Conservation (phyloP, 2,113 vertebrate genomes). For the Tapirus terrestris region DNA sequence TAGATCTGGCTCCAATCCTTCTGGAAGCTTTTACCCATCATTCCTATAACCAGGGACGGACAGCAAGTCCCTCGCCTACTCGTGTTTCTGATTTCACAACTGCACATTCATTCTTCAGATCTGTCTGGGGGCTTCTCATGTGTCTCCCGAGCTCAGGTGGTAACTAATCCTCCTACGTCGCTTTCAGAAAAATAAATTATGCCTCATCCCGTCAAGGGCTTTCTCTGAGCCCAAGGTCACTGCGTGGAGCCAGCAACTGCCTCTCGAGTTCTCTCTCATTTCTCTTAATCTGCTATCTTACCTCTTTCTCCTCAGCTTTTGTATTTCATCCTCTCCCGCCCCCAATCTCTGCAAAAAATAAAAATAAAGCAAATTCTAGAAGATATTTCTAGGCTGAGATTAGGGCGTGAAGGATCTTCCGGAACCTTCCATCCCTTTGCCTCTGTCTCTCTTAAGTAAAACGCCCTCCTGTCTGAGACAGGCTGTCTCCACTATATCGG, state of each 20-base stretch:
- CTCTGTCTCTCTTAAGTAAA: not conserved
- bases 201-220: not conserved
- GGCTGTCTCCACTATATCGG: not conserved
- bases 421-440: not conserved
- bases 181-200: not conserved
- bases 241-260: accelerated
- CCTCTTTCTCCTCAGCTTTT: not conserved
- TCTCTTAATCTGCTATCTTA: not conserved
- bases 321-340: not conserved
- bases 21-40: not conserved
- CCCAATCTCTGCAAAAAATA: not conserved
- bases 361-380: slow-evolving; percentile 22
- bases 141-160: not conserved
- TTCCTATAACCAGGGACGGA: accelerated
- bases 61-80: not conserved
- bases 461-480: not conserved
- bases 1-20: not conserved
- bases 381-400: slow-evolving; percentile 3
- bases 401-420: not conserved
- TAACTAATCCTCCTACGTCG: not conserved
- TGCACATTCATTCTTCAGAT: not conserved
- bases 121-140: not conserved
- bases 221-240: not conserved
- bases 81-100: not conserved
- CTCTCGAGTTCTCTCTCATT: not conserved